Percentiles rank a stretch among this genome's conserved stretches.
Evolutionary conservation across 2,797 vertebrate species (phyloP).

Genomic region (Coregonus ussuriensis): DNA sequence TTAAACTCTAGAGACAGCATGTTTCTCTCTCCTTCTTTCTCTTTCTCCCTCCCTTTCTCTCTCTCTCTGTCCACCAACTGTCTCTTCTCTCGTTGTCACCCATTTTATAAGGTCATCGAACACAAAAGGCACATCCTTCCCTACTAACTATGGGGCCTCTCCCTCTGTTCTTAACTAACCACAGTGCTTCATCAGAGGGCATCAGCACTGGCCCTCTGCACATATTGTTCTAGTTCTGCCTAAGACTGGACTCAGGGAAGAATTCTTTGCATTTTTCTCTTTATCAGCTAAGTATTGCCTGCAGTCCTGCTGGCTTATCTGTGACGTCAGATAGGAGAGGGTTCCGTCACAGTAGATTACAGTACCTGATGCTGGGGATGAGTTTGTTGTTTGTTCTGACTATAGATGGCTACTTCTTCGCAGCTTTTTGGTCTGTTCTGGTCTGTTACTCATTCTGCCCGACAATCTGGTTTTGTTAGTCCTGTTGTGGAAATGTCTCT

Average conservation of each 20-base stretch:
- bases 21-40: neutral
- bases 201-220: neutral
- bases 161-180: neutral
- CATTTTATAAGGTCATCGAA: neutral
- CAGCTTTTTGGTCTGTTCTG: neutral
- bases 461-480: slow-evolving; percentile 25
- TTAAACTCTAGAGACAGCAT: neutral
- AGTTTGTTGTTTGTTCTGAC: slow-evolving; percentile 46
- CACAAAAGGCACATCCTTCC: too few species aligned
- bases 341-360: neutral
- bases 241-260: neutral
- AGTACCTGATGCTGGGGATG: slow-evolving; percentile 16
- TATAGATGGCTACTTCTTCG: slow-evolving; percentile 48
- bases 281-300: slow-evolving; percentile 10
- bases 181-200: neutral
- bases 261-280: slow-evolving; percentile 35
- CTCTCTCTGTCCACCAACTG: neutral
- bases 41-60: neutral
- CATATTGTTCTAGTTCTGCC: neutral
- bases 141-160: neutral
- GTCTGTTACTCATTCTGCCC: neutral
- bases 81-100: neutral
- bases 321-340: neutral
- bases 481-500: slow-evolving; percentile 42
- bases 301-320: slow-evolving; percentile 30